Conservation (phyloP, 2,888 invertebrate species). For the Anaspis maculata region DNA sequence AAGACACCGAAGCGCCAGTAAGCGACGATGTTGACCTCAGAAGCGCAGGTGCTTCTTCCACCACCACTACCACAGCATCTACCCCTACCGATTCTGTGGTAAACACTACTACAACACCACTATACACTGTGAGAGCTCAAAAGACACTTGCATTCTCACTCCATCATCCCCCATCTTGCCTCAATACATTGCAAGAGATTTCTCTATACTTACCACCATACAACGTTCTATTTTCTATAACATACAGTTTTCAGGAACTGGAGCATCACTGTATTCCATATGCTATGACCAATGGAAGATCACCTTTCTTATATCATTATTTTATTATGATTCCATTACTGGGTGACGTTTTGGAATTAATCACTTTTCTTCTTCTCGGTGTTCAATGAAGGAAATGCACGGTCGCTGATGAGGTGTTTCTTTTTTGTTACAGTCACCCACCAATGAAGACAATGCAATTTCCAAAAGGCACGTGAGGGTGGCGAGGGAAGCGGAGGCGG, state of each 20-base stretch:
- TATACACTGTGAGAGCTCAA: constrained; percentile 25
- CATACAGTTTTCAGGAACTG: no score
- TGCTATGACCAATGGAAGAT: constrained; percentile 11
- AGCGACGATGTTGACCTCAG: constrained; percentile 11
- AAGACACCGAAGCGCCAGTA: constrained; percentile 4
- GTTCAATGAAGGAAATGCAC: not conserved
- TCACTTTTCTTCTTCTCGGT: not conserved
- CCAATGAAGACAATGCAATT: constrained; percentile 25
- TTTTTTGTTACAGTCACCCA: constrained; percentile 31
- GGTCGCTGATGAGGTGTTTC: not conserved
- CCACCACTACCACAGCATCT: constrained; percentile 2
- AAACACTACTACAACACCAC: constrained; percentile 19
- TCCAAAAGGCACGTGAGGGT: constrained; percentile 34
- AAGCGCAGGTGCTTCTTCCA: constrained; percentile 3
- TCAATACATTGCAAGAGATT: constrained; percentile 23
- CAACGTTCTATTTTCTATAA: no score
- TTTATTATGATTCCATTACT: not conserved
- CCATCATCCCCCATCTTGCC: constrained; percentile 19
- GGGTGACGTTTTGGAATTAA: no score
- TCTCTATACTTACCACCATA: no score
- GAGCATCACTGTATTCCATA: no score
- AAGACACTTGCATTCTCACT: constrained; percentile 8
- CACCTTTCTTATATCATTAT: constrained; percentile 1
- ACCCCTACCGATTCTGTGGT: constrained; percentile 11
- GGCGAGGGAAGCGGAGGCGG: constrained; percentile 28